A percentile compares a stretch with the other conserved stretches of the same genome.
Evolutionary conservation across 2,888 invertebrate genomes (phyloP).

Genomic region (Brachyptera risi): DNA sequence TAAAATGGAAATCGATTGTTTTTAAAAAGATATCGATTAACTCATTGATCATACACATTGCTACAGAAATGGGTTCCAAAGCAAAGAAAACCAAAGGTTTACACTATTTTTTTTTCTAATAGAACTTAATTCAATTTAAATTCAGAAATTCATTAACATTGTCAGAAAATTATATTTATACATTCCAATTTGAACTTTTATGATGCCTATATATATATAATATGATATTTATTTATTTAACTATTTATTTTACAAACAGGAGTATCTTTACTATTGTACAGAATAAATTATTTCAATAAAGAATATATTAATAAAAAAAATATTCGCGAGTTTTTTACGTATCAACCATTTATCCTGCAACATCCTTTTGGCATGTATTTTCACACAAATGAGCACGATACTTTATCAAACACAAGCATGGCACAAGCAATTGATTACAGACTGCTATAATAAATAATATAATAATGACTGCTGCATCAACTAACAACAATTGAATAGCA

Average conservation of each 20-base stretch:
- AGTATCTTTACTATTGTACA: not conserved
- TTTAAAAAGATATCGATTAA: too few relatives aligned
- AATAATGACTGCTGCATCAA: too few relatives aligned
- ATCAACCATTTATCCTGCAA: not conserved
- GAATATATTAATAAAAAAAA: not conserved
- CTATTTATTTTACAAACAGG: too few relatives aligned
- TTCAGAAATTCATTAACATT: too few relatives aligned
- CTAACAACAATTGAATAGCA: too few relatives aligned
- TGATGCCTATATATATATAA: not conserved
- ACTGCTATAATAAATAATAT: too few relatives aligned
- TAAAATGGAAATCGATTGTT: not conserved
- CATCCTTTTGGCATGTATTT: not conserved
- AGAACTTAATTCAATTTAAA: too few relatives aligned
- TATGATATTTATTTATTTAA: not conserved
- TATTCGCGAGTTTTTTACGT: not conserved
- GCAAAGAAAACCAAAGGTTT: constrained; percentile 10
- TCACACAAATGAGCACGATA: too few relatives aligned
- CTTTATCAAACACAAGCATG: not conserved
- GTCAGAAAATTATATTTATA: too few relatives aligned
- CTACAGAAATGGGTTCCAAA: constrained; percentile 8
- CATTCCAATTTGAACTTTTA: not conserved
- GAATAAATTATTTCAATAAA: not conserved
- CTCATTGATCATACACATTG: too few relatives aligned
- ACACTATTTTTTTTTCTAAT: too few relatives aligned
- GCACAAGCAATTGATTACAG: too few relatives aligned